Percentiles rank a stretch among this genome's conserved stretches.
These are phyloP conservation scores for Malthinus seriepunctatus DNA, from an alignment of 2,888 invertebrate species.

Conservation along the genomic window DNA sequence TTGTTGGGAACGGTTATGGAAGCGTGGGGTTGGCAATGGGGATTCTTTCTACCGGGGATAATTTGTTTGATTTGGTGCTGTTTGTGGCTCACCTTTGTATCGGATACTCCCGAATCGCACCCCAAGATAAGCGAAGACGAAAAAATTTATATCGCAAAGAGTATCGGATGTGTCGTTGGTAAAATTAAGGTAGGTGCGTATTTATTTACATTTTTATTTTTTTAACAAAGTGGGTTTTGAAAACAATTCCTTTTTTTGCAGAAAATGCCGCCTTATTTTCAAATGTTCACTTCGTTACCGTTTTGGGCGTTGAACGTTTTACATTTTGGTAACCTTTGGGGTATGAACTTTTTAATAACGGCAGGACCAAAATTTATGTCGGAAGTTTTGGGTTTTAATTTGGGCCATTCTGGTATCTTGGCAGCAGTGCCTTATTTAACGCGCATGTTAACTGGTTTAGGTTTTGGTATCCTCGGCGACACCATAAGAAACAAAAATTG, in stretches of 20 bases:
- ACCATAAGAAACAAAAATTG: constrained; percentile 57
- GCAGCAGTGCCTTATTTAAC: constrained; percentile 74
- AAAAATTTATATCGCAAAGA: constrained; percentile 58
- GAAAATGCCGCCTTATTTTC: constrained; percentile 67
- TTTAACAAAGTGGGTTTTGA: constrained; percentile 1
- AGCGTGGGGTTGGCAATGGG: constrained; percentile 48
- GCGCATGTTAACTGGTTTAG: constrained; percentile 67
- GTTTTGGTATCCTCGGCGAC: constrained; percentile 74
- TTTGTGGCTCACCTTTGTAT: constrained; percentile 57
- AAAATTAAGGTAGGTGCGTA: constrained; percentile 39
- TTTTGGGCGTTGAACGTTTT: constrained; percentile 68
- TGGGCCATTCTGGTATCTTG: constrained; percentile 70
- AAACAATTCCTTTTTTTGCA: constrained; percentile 51
- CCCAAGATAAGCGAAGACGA: constrained; percentile 59
- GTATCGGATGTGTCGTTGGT: constrained; percentile 61
- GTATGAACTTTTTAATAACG: constrained; percentile 75
- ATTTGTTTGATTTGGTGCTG: constrained; percentile 47
- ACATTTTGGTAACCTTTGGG: constrained; percentile 79
- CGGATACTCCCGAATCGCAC: constrained; percentile 60
- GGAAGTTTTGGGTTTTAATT: constrained; percentile 70
- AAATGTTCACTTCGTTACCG: constrained; percentile 67
- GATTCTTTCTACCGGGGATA: constrained; percentile 47
- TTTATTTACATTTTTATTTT: not conserved
- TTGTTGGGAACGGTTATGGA: constrained; percentile 53
- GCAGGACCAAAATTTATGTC: constrained; percentile 77